Conservation (phyloP, 1,140 invertebrate species). For the Potamilus streckersoni region DNA sequence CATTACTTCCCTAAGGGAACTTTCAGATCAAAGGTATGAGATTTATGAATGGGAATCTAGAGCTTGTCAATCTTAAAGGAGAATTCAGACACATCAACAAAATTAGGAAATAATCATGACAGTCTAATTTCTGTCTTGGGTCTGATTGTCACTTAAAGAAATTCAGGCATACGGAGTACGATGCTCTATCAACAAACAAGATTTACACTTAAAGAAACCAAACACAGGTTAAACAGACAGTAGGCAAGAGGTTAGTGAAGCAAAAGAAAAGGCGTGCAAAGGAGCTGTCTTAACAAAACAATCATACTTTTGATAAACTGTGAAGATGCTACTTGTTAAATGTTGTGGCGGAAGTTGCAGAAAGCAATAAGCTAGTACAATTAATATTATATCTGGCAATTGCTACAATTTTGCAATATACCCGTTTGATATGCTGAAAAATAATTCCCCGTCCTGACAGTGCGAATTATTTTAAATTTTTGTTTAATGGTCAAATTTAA, state of each 20-base stretch:
- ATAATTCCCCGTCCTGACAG: conserved; percentile 3
- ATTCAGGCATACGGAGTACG: neutral
- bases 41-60: neutral
- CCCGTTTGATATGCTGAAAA: conserved; percentile 18
- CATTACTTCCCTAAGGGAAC: too few relatives aligned
- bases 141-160: neutral
- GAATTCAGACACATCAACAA: neutral
- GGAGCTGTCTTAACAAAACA: neutral
- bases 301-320: neutral
- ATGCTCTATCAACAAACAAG: conserved; percentile 1
- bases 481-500: too few relatives aligned
- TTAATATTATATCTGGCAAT: neutral
- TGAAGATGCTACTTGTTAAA: conserved; percentile 7
- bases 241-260: conserved; percentile 4
- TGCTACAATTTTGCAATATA: neutral
- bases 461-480: too few relatives aligned
- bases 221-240: conserved; percentile 1
- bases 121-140: too few relatives aligned
- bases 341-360: conserved; percentile 15
- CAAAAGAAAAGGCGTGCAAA: conserved; percentile 10
- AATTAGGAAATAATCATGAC: neutral
- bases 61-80: conserved; percentile 1
- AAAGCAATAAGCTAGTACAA: neutral
- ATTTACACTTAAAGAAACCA: neutral
- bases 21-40: too few relatives aligned